Conservation (phyloP, 2,888 invertebrate species). For the Ophraella communa region DNA sequence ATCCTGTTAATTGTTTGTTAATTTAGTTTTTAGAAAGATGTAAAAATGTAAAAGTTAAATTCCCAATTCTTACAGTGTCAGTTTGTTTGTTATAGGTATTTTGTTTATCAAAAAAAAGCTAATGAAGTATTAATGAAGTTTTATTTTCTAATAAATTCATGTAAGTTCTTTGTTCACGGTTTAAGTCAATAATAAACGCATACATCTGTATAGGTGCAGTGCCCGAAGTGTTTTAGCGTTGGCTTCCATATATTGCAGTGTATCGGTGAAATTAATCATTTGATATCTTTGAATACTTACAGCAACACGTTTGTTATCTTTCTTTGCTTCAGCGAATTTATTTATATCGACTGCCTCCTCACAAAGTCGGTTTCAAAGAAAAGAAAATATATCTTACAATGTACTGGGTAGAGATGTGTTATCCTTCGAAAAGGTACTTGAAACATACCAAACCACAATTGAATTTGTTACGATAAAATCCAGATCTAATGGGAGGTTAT, state of each 20-base stretch:
- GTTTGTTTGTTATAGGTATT: no score
- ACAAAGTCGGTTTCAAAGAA: slow-evolving; percentile 4
- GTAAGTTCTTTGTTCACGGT: slow-evolving; percentile 3
- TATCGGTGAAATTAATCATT: slow-evolving; percentile 22
- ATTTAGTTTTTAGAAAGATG: no score
- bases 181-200: background rate
- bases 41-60: no score
- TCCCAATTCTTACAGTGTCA: no score
- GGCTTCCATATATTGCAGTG: slow-evolving; percentile 18
- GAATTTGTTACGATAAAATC: slow-evolving; percentile 25
- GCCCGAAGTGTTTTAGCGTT: slow-evolving; percentile 4
- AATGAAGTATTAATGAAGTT: background rate
- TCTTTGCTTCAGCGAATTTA: slow-evolving; percentile 19
- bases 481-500: slow-evolving; percentile 15
- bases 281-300: slow-evolving; percentile 22
- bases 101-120: background rate
- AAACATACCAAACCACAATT: slow-evolving; percentile 19
- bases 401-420: slow-evolving; percentile 11
- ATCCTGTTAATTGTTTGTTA: no score
- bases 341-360: slow-evolving; percentile 12
- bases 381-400: background rate
- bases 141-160: background rate
- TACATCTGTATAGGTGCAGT: background rate
- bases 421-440: slow-evolving; percentile 19
- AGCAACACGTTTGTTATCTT: slow-evolving; percentile 23